These are phyloP conservation scores for Corythaixoides concolor DNA, from an alignment of 2,113 vertebrate genomes.

Conservation along the genomic window DNA sequence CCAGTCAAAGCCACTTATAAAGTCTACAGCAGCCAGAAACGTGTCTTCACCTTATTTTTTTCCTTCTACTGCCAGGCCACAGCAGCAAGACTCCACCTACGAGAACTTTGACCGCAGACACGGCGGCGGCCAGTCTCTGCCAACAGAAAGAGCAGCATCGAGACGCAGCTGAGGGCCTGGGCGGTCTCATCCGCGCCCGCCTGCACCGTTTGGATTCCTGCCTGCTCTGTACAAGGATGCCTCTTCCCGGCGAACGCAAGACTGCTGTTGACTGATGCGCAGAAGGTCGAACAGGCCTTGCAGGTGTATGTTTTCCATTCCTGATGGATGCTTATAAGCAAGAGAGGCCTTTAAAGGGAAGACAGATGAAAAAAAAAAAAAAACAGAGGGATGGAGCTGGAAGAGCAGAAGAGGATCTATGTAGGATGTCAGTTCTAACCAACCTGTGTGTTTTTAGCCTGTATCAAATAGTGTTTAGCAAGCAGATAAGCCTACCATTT, in stretches of 20 bases:
- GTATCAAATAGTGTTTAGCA: background rate
- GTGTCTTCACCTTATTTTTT: background rate
- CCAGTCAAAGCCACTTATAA: background rate
- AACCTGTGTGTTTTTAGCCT: background rate
- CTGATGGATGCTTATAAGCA: background rate
- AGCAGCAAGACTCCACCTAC: constrained; percentile 71
- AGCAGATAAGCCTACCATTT: background rate
- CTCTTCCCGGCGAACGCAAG: background rate
- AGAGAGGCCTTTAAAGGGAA: background rate
- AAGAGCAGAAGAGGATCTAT: background rate
- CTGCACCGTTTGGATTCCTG: fast-evolving
- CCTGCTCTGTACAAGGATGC: background rate
- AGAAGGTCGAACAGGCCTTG: background rate
- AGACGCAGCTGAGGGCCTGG: background rate
- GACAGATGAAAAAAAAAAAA: background rate
- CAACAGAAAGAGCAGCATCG: fast-evolving
- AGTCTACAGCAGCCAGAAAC: background rate
- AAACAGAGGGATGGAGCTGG: background rate
- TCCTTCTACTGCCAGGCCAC: constrained; percentile 57
- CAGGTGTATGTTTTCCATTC: background rate
- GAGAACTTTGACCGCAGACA: constrained; percentile 68
- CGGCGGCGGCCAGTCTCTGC: background rate
- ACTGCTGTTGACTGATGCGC: background rate
- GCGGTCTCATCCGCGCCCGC: fast-evolving
- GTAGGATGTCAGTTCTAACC: background rate